A percentile compares a stretch with the other conserved stretches of the same genome.
phyloP scores from a whole-genome alignment of 2,113 vertebrate species.

The Oreochromis spilurus region DNA sequence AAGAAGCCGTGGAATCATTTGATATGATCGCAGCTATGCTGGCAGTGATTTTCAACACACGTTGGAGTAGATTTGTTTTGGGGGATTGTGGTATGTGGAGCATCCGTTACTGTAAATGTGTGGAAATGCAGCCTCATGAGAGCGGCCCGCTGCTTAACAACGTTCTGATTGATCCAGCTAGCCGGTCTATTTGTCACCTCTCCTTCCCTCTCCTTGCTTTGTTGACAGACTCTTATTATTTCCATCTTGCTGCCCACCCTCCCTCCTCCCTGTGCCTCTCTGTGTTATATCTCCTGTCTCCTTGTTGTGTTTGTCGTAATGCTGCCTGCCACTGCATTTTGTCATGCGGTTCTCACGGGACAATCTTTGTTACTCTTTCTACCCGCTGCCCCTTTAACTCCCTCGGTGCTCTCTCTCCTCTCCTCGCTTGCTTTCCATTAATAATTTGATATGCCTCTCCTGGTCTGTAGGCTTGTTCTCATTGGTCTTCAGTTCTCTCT shows the following conservation, averaged over 20 bases:
- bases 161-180: conserved; percentile 7
- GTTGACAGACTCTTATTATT: conserved; percentile 25
- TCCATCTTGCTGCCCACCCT: not conserved
- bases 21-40: not conserved
- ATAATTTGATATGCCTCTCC: conserved; percentile 41
- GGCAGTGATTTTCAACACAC: not conserved
- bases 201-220: not conserved
- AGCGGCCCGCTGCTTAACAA: not conserved
- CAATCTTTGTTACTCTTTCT: not conserved
- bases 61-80: not conserved
- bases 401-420: not conserved
- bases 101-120: conserved; percentile 1
- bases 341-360: conserved; percentile 19
- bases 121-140: not conserved
- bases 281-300: not conserved
- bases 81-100: not conserved
- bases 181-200: conserved; percentile 4
- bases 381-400: not conserved
- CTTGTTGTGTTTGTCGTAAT: not conserved
- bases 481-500: conserved; percentile 22
- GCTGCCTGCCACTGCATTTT: conserved; percentile 9
- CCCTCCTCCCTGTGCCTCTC: not conserved
- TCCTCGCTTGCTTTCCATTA: conserved; percentile 1
- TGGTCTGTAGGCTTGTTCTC: conserved; percentile 12
- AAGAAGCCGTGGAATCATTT: not conserved